These are phyloP conservation scores for Oryzias sinensis DNA, from an alignment of 2,797 vertebrate genomes.

Conservation along the genomic window DNA sequence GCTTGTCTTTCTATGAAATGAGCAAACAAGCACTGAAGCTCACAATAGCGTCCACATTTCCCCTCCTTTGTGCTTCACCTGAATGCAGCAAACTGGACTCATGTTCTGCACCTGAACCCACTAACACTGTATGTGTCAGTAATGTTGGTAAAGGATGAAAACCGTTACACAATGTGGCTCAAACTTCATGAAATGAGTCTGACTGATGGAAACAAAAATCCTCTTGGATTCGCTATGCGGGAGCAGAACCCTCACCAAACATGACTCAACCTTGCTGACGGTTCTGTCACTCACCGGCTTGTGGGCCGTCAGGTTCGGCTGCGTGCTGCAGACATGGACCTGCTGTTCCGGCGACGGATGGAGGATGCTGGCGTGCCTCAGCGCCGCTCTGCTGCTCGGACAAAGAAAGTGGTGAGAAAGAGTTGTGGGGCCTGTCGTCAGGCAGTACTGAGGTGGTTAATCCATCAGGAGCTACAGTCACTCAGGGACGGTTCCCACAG, in stretches of 20 bases:
- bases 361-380: background rate
- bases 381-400: constrained; percentile 32
- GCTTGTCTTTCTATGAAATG: too few species aligned
- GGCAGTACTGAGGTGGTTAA: constrained; percentile 61
- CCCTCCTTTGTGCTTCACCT: constrained; percentile 29
- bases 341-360: constrained; percentile 3
- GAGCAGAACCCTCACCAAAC: too few species aligned
- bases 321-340: constrained; percentile 38
- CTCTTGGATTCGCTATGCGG: too few species aligned
- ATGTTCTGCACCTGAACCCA: constrained; percentile 25
- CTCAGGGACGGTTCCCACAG: constrained; percentile 38
- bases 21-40: too few species aligned
- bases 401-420: constrained; percentile 39
- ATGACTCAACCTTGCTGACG: too few species aligned
- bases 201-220: too few species aligned
- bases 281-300: constrained; percentile 39
- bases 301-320: constrained; percentile 22
- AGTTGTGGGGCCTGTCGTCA: constrained; percentile 51
- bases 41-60: too few species aligned
- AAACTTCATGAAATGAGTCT: too few species aligned
- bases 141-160: too few species aligned
- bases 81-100: constrained; percentile 28
- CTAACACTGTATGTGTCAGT: background rate
- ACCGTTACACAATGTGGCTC: too few species aligned
- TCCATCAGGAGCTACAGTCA: constrained; percentile 47